These are phyloP conservation scores for Protobothrops flavoviridis DNA, from an alignment of 2,113 vertebrate genomes.

Conservation along the genomic window DNA sequence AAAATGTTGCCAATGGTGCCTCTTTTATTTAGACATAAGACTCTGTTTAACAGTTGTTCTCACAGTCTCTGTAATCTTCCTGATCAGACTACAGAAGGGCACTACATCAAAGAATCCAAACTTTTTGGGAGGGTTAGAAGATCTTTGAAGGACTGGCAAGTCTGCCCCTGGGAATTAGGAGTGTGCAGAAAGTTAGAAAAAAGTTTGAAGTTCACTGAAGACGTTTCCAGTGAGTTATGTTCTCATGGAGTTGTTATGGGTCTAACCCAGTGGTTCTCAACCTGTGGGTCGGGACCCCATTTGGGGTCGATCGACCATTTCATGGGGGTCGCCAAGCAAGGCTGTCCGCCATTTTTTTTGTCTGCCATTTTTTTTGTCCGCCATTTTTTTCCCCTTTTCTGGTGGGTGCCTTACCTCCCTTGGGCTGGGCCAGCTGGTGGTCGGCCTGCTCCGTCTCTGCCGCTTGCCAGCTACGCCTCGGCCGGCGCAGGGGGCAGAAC, in stretches of 20 bases:
- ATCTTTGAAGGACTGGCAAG: not conserved
- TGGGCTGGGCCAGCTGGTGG: too few relatives aligned
- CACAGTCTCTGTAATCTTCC: not conserved
- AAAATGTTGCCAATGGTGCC: not conserved
- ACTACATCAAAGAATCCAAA: not conserved
- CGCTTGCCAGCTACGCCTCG: too few relatives aligned
- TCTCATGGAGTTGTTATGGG: not conserved
- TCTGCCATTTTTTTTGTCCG: too few relatives aligned
- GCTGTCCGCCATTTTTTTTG: too few relatives aligned
- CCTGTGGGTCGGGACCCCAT: too few relatives aligned
- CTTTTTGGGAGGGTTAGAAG: not conserved
- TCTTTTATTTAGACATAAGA: slow-evolving; percentile 15
- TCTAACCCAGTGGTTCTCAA: too few relatives aligned
- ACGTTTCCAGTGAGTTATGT: not conserved
- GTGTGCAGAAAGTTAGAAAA: not conserved
- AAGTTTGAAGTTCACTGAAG: not conserved
- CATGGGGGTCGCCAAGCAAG: too few relatives aligned
- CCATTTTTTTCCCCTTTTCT: too few relatives aligned
- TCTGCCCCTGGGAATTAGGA: not conserved
- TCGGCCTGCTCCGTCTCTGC: too few relatives aligned
- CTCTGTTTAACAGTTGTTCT: slow-evolving; percentile 25
- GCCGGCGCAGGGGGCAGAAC: too few relatives aligned
- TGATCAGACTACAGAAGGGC: not conserved
- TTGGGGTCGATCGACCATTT: too few relatives aligned
- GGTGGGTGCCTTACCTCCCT: too few relatives aligned